phyloP scores from a whole-genome alignment of 2,888 invertebrate species.

The Xanthorhoe designata region DNA sequence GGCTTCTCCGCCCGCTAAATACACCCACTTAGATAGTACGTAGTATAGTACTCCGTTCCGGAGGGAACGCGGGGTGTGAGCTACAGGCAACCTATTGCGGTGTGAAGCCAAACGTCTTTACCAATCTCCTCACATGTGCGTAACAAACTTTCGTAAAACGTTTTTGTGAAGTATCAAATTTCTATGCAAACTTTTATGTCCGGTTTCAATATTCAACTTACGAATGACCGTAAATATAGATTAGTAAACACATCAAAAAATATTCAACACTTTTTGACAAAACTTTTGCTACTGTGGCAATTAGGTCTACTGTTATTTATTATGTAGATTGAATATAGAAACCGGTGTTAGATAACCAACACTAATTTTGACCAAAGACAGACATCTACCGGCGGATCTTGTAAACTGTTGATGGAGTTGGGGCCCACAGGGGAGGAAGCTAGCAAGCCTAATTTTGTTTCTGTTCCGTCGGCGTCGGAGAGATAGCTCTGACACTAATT shows the following conservation, averaged over 20 bases:
- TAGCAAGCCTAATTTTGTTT: slow-evolving; percentile 5
- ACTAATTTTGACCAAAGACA: slow-evolving; percentile 3
- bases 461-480: background rate
- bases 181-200: too few species aligned
- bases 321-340: too few species aligned
- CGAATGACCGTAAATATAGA: background rate
- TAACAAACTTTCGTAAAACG: background rate
- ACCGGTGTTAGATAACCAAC: slow-evolving; percentile 4
- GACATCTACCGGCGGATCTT: slow-evolving; percentile 21
- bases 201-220: slow-evolving; percentile 7
- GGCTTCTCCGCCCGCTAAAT: slow-evolving; percentile 17
- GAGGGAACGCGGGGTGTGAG: slow-evolving; percentile 13
- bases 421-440: background rate
- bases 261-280: too few species aligned
- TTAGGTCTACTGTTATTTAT: too few species aligned
- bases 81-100: slow-evolving; percentile 8
- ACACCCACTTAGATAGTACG: slow-evolving; percentile 7
- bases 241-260: too few species aligned
- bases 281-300: too few species aligned
- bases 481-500: slow-evolving; percentile 8
- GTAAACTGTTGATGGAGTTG: background rate
- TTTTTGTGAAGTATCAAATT: background rate
- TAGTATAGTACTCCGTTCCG: slow-evolving; percentile 10
- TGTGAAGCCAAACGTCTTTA: background rate
- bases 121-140: background rate